Evolutionary conservation across 2,888 invertebrate species (phyloP).

Genomic region (Microctonus brassicae): DNA sequence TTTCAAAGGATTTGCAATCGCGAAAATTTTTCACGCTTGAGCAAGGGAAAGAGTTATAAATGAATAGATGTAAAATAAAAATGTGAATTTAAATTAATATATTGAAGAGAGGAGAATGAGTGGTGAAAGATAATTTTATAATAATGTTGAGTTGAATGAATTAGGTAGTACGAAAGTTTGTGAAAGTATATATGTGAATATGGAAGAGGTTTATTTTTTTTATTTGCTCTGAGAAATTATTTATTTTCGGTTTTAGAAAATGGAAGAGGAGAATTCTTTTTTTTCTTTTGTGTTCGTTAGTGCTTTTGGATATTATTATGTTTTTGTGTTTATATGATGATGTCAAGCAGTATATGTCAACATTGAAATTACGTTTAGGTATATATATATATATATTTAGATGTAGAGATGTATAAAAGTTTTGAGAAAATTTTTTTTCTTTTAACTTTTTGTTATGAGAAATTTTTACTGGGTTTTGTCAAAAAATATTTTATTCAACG

Average conservation of each 20-base stretch:
- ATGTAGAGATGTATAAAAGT: background rate
- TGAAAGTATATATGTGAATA: no score
- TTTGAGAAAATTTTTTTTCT: background rate
- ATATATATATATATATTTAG: no score
- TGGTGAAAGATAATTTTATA: background rate
- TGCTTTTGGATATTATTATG: background rate
- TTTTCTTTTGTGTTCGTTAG: background rate
- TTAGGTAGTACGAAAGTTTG: no score
- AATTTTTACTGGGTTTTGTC: background rate
- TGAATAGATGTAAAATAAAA: background rate
- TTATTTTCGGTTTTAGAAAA: background rate
- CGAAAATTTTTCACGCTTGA: slow-evolving; percentile 13
- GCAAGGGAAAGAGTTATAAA: background rate
- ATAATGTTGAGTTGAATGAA: background rate
- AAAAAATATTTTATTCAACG: background rate
- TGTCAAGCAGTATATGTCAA: background rate
- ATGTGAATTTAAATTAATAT: slow-evolving; percentile 5
- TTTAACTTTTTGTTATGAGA: background rate
- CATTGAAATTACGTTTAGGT: background rate
- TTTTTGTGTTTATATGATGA: background rate
- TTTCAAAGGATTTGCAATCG: slow-evolving; percentile 13
- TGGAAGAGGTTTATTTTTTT: background rate
- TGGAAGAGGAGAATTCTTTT: background rate
- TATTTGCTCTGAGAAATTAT: background rate
- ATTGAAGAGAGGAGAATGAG: background rate